Percentiles rank a stretch among this genome's conserved stretches.
Evolutionary conservation across 2,797 vertebrate species (phyloP).

Genomic region (Threskiornis aethiopicus): DNA sequence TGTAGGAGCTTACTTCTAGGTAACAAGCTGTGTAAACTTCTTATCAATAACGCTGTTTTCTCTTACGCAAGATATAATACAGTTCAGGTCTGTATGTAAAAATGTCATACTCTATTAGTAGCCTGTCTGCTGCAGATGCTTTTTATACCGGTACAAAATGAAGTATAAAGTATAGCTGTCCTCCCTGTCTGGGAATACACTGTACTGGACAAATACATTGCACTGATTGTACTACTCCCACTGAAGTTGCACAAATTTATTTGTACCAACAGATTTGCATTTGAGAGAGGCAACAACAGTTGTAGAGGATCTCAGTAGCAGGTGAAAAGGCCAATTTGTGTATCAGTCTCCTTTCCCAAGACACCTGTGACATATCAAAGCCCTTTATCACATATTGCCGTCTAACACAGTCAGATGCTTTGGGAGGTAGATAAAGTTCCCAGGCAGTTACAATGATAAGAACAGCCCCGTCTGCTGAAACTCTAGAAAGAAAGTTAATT

Average conservation of each 20-base stretch:
- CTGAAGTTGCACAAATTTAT: not conserved
- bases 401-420: not conserved
- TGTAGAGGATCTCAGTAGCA: not conserved
- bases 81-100: not conserved
- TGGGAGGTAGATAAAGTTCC: constrained; percentile 4
- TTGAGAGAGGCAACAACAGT: not conserved
- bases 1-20: not conserved
- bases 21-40: not conserved
- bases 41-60: not conserved
- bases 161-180: not conserved
- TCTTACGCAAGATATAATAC: not conserved
- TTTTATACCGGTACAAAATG: not conserved
- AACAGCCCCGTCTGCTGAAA: constrained; percentile 24
- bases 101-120: not conserved
- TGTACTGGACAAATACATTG: not conserved
- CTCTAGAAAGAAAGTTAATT: constrained; percentile 39
- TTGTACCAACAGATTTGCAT: not conserved
- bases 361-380: not conserved
- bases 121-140: not conserved
- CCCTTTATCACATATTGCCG: not conserved
- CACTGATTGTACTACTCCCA: not conserved
- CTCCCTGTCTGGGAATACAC: not conserved
- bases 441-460: not conserved
- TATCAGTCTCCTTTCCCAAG: not conserved
- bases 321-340: not conserved